A percentile compares a stretch with the other conserved stretches of the same genome.
These are phyloP conservation scores for Ornithoptera priamus DNA, from an alignment of 2,888 invertebrate genomes.

Conservation along the genomic window DNA sequence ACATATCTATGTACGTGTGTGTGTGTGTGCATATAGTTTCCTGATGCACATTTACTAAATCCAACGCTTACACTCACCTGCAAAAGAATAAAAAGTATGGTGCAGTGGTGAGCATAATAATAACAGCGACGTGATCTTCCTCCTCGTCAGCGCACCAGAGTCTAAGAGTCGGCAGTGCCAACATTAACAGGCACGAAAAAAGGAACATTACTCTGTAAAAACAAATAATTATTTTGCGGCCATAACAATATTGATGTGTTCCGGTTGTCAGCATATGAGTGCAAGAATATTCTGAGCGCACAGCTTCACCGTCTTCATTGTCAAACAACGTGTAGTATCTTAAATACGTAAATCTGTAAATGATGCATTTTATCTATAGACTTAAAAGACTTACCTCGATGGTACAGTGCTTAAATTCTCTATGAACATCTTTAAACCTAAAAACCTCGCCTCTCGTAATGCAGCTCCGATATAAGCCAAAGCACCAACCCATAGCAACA, in stretches of 20 bases:
- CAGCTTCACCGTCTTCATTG: background rate
- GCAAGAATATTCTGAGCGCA: background rate
- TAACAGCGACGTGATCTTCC: conserved; percentile 94
- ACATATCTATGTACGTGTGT: background rate
- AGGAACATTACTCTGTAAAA: conserved; percentile 91
- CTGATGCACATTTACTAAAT: background rate
- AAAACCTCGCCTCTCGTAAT: conserved; percentile 91
- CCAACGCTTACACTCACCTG: conserved; percentile 77
- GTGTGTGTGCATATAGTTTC: background rate
- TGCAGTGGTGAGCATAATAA: conserved; percentile 96
- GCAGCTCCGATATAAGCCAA: conserved; percentile 92
- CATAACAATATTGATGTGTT: background rate
- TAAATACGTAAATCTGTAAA: too few relatives aligned
- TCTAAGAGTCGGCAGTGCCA: conserved; percentile 91
- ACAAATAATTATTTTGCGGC: background rate
- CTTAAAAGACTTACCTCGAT: conserved; percentile 54
- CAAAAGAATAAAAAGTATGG: conserved; percentile 99
- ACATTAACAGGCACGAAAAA: conserved; percentile 93
- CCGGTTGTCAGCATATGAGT: background rate
- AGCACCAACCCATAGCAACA: conserved; percentile 89
- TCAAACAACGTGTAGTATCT: too few relatives aligned
- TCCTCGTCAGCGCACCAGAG: conserved; percentile 91
- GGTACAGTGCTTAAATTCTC: conserved; percentile 91
- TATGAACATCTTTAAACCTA: conserved; percentile 96
- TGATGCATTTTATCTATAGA: too few relatives aligned